phyloP scores from a whole-genome alignment of 2,797 vertebrate species.

The Hephaestus fuliginosus region DNA sequence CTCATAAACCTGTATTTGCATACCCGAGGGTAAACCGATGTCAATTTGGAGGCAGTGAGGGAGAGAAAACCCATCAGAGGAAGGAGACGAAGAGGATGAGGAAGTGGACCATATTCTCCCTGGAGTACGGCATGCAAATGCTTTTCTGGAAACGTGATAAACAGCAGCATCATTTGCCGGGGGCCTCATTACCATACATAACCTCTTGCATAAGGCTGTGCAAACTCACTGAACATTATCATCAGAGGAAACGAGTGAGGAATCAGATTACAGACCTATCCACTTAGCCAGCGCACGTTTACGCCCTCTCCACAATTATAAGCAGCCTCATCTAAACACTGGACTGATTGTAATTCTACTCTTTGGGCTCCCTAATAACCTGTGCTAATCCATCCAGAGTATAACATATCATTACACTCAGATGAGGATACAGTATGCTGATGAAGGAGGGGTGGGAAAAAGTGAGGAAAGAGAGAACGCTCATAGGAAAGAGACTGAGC shows the following conservation, averaged over 20 bases:
- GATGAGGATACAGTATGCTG: constrained; percentile 59
- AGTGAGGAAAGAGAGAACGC: constrained; percentile 18
- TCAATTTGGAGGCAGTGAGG: constrained; percentile 67
- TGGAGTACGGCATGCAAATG: constrained; percentile 66
- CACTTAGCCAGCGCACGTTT: constrained; percentile 57
- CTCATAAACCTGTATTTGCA: constrained; percentile 74
- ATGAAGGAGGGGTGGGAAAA: constrained; percentile 43
- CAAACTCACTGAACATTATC: constrained; percentile 52
- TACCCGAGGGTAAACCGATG: constrained; percentile 61
- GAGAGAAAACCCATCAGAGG: constrained; percentile 66
- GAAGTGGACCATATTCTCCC: constrained; percentile 70
- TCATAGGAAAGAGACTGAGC: constrained; percentile 45
- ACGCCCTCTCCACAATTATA: constrained; percentile 71
- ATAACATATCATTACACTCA: constrained; percentile 75
- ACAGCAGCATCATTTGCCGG: constrained; percentile 59
- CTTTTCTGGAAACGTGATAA: constrained; percentile 64
- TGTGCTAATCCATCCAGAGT: constrained; percentile 69
- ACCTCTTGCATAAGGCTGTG: constrained; percentile 62
- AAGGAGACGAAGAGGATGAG: constrained; percentile 49
- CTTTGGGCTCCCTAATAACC: constrained; percentile 74
- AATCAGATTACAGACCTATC: constrained; percentile 70
- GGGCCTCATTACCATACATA: constrained; percentile 69
- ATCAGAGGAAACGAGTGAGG: constrained; percentile 59
- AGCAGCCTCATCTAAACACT: constrained; percentile 64
- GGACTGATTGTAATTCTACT: constrained; percentile 79